Evolutionary conservation across 2,888 invertebrate species (phyloP), one percentile per base, ranked within the genome.

Genomic region (Drosophila meridionalis): DNA sequence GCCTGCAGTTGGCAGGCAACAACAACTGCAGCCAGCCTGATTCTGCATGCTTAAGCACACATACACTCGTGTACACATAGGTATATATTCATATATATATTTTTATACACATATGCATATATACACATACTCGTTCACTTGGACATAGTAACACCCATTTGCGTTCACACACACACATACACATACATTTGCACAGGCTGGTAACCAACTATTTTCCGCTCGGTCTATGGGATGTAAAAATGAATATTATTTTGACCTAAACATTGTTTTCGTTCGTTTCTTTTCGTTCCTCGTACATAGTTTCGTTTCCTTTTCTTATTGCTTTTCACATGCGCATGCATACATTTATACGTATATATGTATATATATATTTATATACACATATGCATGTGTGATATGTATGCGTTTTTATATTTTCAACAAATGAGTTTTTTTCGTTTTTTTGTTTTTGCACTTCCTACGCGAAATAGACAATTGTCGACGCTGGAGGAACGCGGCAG

Each of bases 251-350:
- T 57, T 12, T 34, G 42, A 60, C 62, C 66, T 67, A 57, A 52
- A 76, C 66, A 76, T 70, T 77, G 52, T 69, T 66, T 76, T 61
- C 52, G 56, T 62, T 50, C 47, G 55, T 58, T 64, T 52, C 28
- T n/a, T 30, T 56, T 30, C 48, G 38, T 50, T 58, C 34, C 28
- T 66, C 34, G n/a, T 38, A 55, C 56, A 61, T 36, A 64, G 20
- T 62, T 58, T 67, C 50, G 45, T 64, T 64, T 48, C 45, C 40
- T 63, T 61, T 57, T 62, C 30, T 7, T 14, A 61, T 61, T 42
- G 47, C 40, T 67, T 50, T 47, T 57, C 80, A 80, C 61, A 80
- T 75, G 76, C 80, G 76, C 76, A 69, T 80, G 50, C 64, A 76
- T 59, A 66, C 43, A 60, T 64, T 64, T 50, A 32, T 34, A 20